These are phyloP conservation scores for Cryptotis parvus DNA, from an alignment of 2,113 vertebrate genomes.

Conservation along the genomic window DNA sequence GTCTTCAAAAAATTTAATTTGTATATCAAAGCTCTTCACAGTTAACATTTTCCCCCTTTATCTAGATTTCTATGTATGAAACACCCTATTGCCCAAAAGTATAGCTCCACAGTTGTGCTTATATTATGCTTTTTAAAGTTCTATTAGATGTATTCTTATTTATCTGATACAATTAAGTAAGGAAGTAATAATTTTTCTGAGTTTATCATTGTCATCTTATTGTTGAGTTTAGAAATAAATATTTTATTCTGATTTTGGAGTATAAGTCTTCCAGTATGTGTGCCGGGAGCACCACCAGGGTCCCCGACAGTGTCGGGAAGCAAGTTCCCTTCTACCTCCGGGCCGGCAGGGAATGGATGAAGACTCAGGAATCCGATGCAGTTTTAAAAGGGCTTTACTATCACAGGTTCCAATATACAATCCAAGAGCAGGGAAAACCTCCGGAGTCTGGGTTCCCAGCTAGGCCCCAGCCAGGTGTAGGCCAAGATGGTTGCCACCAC, in stretches of 20 bases:
- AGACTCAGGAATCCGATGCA: too few species aligned
- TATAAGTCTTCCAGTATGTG: not conserved
- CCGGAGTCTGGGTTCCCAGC: too few species aligned
- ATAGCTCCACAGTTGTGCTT: not conserved
- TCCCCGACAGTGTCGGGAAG: too few species aligned
- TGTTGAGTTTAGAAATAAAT: not conserved
- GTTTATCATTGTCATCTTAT: not conserved
- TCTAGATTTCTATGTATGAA: constrained; percentile 5
- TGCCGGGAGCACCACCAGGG: too few species aligned
- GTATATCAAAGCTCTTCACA: not conserved
- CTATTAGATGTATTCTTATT: not conserved
- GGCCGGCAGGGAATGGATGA: too few species aligned
- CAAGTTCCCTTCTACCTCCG: too few species aligned
- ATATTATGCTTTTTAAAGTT: not conserved
- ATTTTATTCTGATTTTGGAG: not conserved
- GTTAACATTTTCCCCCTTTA: not conserved
- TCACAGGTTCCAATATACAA: too few species aligned
- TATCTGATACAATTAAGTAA: not conserved
- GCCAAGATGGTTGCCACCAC: too few species aligned
- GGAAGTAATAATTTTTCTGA: not conserved
- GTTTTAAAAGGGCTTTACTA: too few species aligned
- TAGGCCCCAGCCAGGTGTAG: too few species aligned
- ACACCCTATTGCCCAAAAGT: not conserved
- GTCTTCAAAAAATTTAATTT: constrained; percentile 58
- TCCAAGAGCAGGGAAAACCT: too few species aligned